Percentiles rank a stretch among this genome's conserved stretches.
phyloP scores from a whole-genome alignment of 2,113 vertebrate genomes.

The Miniopterus natalensis region DNA sequence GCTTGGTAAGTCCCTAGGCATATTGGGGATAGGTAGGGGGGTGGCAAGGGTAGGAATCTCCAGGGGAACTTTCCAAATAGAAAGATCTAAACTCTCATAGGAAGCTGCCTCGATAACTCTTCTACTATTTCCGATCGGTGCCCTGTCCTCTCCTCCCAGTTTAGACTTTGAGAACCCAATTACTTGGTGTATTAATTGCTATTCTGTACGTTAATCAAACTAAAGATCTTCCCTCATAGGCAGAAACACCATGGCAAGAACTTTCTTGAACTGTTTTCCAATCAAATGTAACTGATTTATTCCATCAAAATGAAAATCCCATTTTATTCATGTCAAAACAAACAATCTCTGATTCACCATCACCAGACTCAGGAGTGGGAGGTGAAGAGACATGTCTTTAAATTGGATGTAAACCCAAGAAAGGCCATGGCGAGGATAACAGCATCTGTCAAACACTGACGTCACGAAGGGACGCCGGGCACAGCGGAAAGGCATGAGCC shows the following conservation, averaged over 20 bases:
- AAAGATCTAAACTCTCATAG: background rate
- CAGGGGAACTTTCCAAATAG: background rate
- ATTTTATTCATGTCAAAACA: conserved; percentile 47
- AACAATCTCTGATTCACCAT: background rate
- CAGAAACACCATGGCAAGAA: background rate
- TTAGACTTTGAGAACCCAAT: conserved; percentile 29
- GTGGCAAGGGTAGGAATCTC: background rate
- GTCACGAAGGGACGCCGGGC: background rate
- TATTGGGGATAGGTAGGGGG: background rate
- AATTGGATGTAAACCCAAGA: background rate
- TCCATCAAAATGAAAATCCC: background rate
- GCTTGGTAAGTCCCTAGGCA: background rate
- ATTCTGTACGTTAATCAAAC: background rate
- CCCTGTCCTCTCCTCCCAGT: background rate
- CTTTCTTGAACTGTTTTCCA: conserved; percentile 16
- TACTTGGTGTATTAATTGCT: background rate
- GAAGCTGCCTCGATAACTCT: background rate
- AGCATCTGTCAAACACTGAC: background rate
- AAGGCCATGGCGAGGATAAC: background rate
- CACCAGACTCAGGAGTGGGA: background rate
- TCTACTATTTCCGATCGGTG: background rate
- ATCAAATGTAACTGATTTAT: conserved; percentile 14
- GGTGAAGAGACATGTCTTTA: background rate
- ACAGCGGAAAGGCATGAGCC: background rate
- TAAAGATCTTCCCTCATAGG: background rate